These are phyloP conservation scores for Drosophila fulvimacula DNA, from an alignment of 2,888 invertebrate species.

Conservation along the genomic window DNA sequence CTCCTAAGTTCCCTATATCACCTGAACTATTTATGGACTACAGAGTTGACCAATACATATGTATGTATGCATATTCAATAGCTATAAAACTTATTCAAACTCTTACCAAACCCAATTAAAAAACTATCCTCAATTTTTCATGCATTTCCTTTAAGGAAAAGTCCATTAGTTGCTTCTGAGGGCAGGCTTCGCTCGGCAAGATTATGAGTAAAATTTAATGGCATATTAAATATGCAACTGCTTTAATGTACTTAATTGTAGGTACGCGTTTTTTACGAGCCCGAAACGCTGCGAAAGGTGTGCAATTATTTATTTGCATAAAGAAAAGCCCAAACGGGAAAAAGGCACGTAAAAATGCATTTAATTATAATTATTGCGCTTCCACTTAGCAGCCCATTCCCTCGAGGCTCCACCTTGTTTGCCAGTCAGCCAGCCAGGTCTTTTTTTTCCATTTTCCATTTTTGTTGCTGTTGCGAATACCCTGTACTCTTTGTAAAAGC, in stretches of 20 bases:
- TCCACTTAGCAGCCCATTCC: conserved; percentile 56
- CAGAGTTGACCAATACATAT: too few relatives aligned
- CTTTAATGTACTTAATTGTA: conserved; percentile 37
- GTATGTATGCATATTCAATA: too few relatives aligned
- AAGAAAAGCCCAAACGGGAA: conserved; percentile 64
- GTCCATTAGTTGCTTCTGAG: background rate
- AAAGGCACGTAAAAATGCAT: conserved; percentile 78
- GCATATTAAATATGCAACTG: conserved; percentile 28
- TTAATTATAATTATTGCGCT: conserved; percentile 79
- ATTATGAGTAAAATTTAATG: conserved; percentile 13
- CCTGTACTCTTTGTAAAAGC: conserved; percentile 5
- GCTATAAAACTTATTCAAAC: background rate
- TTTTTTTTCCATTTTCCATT: conserved; percentile 6
- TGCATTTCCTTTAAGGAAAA: background rate
- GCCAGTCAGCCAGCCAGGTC: conserved; percentile 1
- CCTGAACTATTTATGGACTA: too few relatives aligned
- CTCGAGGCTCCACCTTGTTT: conserved; percentile 15
- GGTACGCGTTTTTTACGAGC: conserved; percentile 34
- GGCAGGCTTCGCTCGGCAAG: background rate
- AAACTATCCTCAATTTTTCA: background rate
- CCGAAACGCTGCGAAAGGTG: conserved; percentile 57
- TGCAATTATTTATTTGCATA: conserved; percentile 79
- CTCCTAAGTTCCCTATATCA: too few relatives aligned
- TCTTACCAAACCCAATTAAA: background rate
- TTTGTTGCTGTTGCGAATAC: conserved; percentile 44